phyloP scores from a whole-genome alignment of 1,140 invertebrate genomes.

The Phthorimaea operculella region DNA sequence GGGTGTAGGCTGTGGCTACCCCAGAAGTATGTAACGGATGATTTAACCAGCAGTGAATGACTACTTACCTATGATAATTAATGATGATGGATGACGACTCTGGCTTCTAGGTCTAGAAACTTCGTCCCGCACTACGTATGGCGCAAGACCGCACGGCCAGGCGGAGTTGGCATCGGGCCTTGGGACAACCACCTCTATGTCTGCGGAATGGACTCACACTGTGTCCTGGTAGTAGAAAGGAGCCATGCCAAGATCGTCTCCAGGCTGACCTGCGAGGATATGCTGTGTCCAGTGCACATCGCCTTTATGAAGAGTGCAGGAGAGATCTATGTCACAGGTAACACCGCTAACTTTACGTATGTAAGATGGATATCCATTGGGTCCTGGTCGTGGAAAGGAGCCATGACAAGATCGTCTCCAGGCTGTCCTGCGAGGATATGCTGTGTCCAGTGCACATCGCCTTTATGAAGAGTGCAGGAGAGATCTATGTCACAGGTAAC shows the following conservation, averaged over 20 bases:
- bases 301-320: constrained; percentile 71
- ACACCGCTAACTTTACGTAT: constrained; percentile 68
- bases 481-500: constrained; percentile 75
- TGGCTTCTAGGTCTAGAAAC: constrained; percentile 45
- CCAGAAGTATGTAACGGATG: no score
- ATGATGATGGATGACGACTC: no score
- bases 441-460: constrained; percentile 76
- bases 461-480: constrained; percentile 70
- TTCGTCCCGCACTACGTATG: constrained; percentile 65
- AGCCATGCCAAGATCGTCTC: constrained; percentile 64
- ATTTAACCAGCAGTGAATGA: no score
- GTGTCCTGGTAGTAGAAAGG: constrained; percentile 70
- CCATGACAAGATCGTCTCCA: constrained; percentile 63
- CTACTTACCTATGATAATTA: no score
- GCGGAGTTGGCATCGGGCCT: constrained; percentile 69
- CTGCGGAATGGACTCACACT: constrained; percentile 68
- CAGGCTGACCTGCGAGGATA: constrained; percentile 65
- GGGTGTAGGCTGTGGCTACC: no score
- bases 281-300: constrained; percentile 75
- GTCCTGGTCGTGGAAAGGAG: constrained; percentile 69
- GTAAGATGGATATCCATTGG: constrained; percentile 68
- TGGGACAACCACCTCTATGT: constrained; percentile 71
- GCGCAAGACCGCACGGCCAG: constrained; percentile 69
- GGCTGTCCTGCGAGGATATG: constrained; percentile 68
- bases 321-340: constrained; percentile 74